These are phyloP conservation scores for Pelecanoides urinatrix DNA, from an alignment of 2,113 vertebrate genomes.

Conservation along the genomic window DNA sequence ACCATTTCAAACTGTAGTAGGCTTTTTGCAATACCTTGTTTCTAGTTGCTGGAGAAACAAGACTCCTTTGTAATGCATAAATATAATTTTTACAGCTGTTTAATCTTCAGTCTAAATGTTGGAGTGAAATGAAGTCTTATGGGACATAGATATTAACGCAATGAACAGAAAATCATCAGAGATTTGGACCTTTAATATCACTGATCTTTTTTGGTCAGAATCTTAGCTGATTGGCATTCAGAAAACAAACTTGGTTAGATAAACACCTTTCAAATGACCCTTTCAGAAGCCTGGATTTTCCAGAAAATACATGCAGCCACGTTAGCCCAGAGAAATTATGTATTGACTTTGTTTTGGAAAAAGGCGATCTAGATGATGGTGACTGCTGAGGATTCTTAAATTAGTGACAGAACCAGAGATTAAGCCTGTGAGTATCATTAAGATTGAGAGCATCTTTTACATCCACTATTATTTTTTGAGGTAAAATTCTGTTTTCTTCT, in stretches of 20 bases:
- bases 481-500: background rate
- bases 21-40: background rate
- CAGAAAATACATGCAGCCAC: background rate
- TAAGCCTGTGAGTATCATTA: background rate
- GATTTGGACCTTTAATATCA: background rate
- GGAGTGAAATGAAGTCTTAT: background rate
- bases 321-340: background rate
- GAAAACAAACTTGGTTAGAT: background rate
- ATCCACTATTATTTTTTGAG: background rate
- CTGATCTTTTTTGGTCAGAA: background rate
- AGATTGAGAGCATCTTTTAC: background rate
- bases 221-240: background rate
- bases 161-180: background rate
- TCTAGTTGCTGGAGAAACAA: background rate
- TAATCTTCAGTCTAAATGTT: background rate
- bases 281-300: background rate
- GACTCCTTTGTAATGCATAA: background rate
- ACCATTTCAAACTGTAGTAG: background rate
- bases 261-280: background rate
- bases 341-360: background rate
- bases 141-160: background rate
- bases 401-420: background rate
- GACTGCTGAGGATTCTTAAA: background rate
- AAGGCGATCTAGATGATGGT: background rate
- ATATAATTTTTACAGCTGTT: background rate